Conservation (phyloP, 1,140 invertebrate species). For the Latrodectus geometricus region DNA sequence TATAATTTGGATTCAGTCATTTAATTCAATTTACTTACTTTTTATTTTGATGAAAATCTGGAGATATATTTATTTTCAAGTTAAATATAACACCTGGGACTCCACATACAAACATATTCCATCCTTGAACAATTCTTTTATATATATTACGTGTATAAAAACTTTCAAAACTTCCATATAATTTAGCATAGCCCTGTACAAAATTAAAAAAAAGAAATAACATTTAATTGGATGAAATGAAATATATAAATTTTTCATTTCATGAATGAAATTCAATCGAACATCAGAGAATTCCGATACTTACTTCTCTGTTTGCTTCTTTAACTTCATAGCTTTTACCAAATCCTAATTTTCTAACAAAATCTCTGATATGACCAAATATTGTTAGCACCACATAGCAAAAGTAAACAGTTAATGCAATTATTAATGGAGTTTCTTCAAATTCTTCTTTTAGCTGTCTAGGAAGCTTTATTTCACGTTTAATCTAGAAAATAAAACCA, state of each 20-base stretch:
- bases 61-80: slow-evolving; percentile 86
- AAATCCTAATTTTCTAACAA: slow-evolving; percentile 55
- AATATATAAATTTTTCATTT: background rate
- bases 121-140: slow-evolving; percentile 89
- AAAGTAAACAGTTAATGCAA: slow-evolving; percentile 58
- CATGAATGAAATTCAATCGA: background rate
- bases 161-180: slow-evolving; percentile 92
- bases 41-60: slow-evolving; percentile 84
- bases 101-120: slow-evolving; percentile 93
- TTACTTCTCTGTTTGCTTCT: slow-evolving; percentile 44
- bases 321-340: slow-evolving; percentile 37
- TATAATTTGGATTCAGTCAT: no score
- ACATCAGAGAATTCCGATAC: background rate
- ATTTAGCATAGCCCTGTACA: slow-evolving; percentile 81
- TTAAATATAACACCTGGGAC: slow-evolving; percentile 88
- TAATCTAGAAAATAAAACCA: slow-evolving; percentile 24
- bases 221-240: background rate
- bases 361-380: slow-evolving; percentile 62
- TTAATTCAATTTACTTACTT: slow-evolving; percentile 17
- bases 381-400: slow-evolving; percentile 60
- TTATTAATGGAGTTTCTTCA: slow-evolving; percentile 56
- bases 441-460: slow-evolving; percentile 49
- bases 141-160: slow-evolving; percentile 96
- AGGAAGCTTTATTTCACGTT: slow-evolving; percentile 21
- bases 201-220: slow-evolving; percentile 4